A percentile compares a stretch with the other conserved stretches of the same genome.
phyloP scores from a whole-genome alignment of 2,797 vertebrate genomes.

The Brachyrhaphis roseni region DNA sequence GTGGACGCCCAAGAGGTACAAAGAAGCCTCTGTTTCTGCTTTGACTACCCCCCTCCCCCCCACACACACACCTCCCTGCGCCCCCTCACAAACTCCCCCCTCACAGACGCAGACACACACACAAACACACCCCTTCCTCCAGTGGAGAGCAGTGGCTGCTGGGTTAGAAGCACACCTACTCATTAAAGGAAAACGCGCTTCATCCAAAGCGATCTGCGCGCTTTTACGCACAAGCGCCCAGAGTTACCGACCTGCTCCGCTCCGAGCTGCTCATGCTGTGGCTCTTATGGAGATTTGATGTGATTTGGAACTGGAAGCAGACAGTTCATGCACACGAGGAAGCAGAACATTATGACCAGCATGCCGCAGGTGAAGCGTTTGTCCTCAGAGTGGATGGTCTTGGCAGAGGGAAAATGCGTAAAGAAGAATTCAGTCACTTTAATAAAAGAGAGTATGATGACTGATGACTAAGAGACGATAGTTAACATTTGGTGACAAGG shows the following conservation, averaged over 20 bases:
- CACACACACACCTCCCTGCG: neutral
- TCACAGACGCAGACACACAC: neutral
- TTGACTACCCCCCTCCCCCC: neutral
- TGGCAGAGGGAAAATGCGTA: neutral
- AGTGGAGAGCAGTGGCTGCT: slow-evolving; percentile 7
- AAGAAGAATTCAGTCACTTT: neutral
- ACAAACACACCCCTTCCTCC: neutral
- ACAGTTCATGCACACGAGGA: no score
- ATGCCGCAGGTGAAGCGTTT: neutral
- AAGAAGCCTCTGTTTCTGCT: neutral
- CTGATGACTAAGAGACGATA: neutral
- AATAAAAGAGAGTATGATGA: neutral
- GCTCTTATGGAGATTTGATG: neutral
- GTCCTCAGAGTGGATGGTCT: neutral
- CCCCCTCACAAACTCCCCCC: no score
- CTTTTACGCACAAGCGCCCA: slow-evolving; percentile 43
- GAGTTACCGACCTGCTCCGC: slow-evolving; percentile 3
- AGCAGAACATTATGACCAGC: neutral
- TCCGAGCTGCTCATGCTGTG: neutral
- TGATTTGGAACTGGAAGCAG: neutral
- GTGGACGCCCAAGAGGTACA: slow-evolving; percentile 87
- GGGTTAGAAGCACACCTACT: slow-evolving; percentile 33
- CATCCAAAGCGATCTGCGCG: slow-evolving; percentile 15
- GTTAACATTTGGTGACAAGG: neutral
- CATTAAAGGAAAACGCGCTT: slow-evolving; percentile 24